Evolutionary conservation across 2,797 vertebrate genomes (phyloP).

Genomic region (Hirundo rustica): DNA sequence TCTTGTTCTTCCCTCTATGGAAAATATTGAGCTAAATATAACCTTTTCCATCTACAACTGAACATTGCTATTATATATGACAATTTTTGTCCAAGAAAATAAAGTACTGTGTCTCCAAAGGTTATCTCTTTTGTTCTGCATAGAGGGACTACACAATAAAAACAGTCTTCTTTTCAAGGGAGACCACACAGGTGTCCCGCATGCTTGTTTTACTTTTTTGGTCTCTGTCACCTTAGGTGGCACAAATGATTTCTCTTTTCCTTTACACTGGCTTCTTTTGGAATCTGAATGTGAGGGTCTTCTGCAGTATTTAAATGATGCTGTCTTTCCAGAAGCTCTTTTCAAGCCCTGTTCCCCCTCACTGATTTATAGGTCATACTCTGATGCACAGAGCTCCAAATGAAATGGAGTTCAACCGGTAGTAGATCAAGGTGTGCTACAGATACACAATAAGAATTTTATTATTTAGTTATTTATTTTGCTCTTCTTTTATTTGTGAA

Average conservation of each 20-base stretch:
- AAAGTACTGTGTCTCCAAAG: not conserved
- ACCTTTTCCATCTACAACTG: not conserved
- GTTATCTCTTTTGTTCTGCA: not conserved
- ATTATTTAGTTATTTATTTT: not conserved
- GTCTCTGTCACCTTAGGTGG: not conserved
- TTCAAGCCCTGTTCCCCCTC: not conserved
- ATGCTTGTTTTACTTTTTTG: not conserved
- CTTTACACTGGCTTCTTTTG: not conserved
- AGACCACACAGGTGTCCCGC: not conserved
- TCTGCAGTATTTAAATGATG: constrained; percentile 1
- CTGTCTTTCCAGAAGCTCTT: not conserved
- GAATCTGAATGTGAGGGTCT: not conserved
- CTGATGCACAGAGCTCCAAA: not conserved
- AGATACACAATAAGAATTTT: not conserved
- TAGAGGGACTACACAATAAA: not conserved
- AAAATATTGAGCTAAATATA: not conserved
- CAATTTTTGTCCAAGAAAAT: not conserved
- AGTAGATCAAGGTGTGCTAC: not conserved
- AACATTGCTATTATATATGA: not conserved
- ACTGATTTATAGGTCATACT: not conserved
- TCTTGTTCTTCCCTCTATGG: not conserved
- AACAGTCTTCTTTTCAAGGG: not conserved
- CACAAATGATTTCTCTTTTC: not conserved
- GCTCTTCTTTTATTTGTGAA: not conserved
- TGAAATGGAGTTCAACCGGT: not conserved